A percentile compares a stretch with the other conserved stretches of the same genome.
Conservation (phyloP, 2,113 vertebrate species). For the Ammospiza caudacuta region DNA sequence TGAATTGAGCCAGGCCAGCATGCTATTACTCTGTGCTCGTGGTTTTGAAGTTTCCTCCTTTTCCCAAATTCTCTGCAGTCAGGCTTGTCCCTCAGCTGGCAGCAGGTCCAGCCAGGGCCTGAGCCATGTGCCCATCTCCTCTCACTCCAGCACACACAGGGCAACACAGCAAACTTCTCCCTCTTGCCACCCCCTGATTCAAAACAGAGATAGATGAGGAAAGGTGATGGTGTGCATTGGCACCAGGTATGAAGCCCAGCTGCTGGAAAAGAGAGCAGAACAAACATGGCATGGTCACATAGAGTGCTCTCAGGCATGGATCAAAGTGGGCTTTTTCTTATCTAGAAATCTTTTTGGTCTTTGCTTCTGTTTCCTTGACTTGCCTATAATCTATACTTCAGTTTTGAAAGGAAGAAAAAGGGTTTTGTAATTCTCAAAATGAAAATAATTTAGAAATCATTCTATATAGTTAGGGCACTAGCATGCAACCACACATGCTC, state of each 20-base stretch:
- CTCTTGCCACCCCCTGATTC: neutral
- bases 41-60: neutral
- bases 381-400: neutral
- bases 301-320: neutral
- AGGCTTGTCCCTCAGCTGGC: neutral
- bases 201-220: neutral
- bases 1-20: neutral
- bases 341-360: neutral
- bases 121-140: neutral
- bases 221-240: neutral
- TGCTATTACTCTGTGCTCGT: neutral
- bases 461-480: neutral
- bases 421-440: neutral
- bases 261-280: neutral
- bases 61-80: neutral
- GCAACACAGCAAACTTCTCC: neutral
- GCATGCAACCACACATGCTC: neutral
- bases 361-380: neutral
- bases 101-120: neutral
- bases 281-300: neutral
- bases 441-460: neutral
- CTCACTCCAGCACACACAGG: neutral
- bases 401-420: neutral
- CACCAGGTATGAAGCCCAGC: neutral
- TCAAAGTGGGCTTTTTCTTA: neutral